phyloP scores from a whole-genome alignment of 1,140 invertebrate genomes.

The Sitodiplosis mosellana region DNA sequence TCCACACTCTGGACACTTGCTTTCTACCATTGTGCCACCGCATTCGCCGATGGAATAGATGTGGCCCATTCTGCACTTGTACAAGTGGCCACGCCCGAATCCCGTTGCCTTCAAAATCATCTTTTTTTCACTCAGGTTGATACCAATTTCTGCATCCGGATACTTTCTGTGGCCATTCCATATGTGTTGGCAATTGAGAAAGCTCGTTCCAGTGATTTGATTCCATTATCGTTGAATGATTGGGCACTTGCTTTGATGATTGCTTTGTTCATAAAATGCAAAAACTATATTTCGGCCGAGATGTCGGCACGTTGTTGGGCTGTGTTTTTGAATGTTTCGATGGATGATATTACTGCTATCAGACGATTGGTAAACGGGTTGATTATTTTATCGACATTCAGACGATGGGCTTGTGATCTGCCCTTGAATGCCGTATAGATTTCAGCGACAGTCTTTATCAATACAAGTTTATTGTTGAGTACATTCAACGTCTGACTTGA shows the following conservation, averaged over 20 bases:
- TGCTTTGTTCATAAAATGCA: conserved; percentile 8
- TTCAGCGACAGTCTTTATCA: conserved; percentile 15
- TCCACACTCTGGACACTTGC: conserved; percentile 39
- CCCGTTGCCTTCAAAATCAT: conserved; percentile 41
- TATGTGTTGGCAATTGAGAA: neutral
- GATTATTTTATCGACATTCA: conserved; percentile 2
- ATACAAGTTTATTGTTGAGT: conserved; percentile 15
- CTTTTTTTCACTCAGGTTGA: conserved; percentile 32
- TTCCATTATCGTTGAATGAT: conserved; percentile 1
- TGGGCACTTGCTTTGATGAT: neutral
- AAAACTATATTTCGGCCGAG: conserved; percentile 19
- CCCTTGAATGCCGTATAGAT: conserved; percentile 11
- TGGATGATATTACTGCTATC: conserved; percentile 11
- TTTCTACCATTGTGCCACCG: conserved; percentile 41
- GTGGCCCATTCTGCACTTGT: conserved; percentile 55
- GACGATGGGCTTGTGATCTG: too few relatives aligned
- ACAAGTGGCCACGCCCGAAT: conserved; percentile 46
- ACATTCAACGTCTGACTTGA: conserved; percentile 15
- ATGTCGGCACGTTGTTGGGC: conserved; percentile 22
- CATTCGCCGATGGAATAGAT: conserved; percentile 50
- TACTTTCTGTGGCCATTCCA: neutral
- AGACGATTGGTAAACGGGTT: conserved; percentile 7
- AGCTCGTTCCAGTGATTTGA: neutral
- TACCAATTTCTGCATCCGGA: conserved; percentile 5
- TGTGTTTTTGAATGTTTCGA: conserved; percentile 18